Evolutionary conservation across 2,888 invertebrate genomes (phyloP), one percentile per base, ranked within the genome.

Genomic region (Uropetala carovei): DNA sequence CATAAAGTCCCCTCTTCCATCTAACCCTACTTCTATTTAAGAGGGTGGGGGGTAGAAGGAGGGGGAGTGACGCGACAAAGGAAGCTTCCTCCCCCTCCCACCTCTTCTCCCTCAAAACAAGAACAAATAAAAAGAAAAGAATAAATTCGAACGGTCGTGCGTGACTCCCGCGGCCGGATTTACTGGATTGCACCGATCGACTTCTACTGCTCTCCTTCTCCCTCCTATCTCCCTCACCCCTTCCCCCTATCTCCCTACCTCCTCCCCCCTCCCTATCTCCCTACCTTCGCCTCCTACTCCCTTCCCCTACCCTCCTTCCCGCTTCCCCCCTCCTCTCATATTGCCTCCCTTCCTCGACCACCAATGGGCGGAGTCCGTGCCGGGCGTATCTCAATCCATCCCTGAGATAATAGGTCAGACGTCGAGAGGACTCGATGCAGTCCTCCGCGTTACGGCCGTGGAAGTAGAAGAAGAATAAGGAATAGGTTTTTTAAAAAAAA

Each of bases 291-390:
- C 43, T 5, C 43, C 43, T 43, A 1, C 43, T 43, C 43, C 43
- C 43, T 43, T 5, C 43, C 43, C 43, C n/a, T n/a, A n/a, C n/a
- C 43, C 43, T 5, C 43, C 43, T 43, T 43, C 43, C 43, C 43
- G 43, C 5, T 5, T 43, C 43, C 5, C 43, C 43, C 43, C 5
- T 43, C 43, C 5, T 43, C 5, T 43, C 43, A 43, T 43, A 43
- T 43, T 3, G 43, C 43, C 43, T 43, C 64, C 14, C 14, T n/a
- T 10, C 27, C 75, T 0, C 75, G 22, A 11, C 75, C 75, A 13
- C 75, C 22, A 75, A 27, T 75, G 75, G 75, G 75, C n/a, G 75
- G 75, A 75, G 75, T 75, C 75, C 75, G 64, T 64, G 64, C 64
- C 14, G 64, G 75, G 27, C 75, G 18, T 75, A 75, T 75, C 75